A percentile compares a stretch with the other conserved stretches of the same genome.
These are phyloP conservation scores for Leucophenga maculata DNA, from an alignment of 2,888 invertebrate species.

Conservation along the genomic window DNA sequence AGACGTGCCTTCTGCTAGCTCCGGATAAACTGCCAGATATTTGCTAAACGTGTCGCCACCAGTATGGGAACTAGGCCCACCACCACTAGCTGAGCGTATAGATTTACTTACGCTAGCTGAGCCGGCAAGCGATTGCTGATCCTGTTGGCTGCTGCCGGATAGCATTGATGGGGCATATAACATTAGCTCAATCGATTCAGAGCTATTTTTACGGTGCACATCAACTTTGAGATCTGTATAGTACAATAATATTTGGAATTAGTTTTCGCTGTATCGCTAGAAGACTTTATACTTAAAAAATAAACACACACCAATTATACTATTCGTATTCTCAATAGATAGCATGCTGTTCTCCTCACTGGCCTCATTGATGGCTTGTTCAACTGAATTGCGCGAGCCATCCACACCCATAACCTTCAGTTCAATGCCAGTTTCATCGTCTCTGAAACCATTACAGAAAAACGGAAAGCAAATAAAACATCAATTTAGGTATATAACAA, in stretches of 20 bases:
- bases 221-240: slow-evolving; percentile 88
- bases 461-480: neutral
- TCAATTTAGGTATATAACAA: neutral
- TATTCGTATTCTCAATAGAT: slow-evolving; percentile 75
- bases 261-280: neutral
- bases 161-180: slow-evolving; percentile 73
- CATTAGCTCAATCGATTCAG: slow-evolving; percentile 87
- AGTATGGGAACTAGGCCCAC: slow-evolving; percentile 36
- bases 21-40: slow-evolving; percentile 68
- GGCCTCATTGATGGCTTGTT: slow-evolving; percentile 74
- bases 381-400: slow-evolving; percentile 77
- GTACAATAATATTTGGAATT: neutral
- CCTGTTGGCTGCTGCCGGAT: slow-evolving; percentile 63
- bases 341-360: slow-evolving; percentile 72
- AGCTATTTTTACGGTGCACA: slow-evolving; percentile 92
- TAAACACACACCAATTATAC: slow-evolving; percentile 77
- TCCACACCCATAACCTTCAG: slow-evolving; percentile 81
- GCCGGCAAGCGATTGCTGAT: slow-evolving; percentile 65
- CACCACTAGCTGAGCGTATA: slow-evolving; percentile 52
- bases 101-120: slow-evolving; percentile 63
- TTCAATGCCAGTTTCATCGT: slow-evolving; percentile 87
- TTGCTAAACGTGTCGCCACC: slow-evolving; percentile 53
- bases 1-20: slow-evolving; percentile 44
- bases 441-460: slow-evolving; percentile 72
- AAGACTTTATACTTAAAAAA: neutral